A percentile compares a stretch with the other conserved stretches of the same genome.
phyloP scores from a whole-genome alignment of 2,113 vertebrate species.

The Tychaedon coryphoeus region DNA sequence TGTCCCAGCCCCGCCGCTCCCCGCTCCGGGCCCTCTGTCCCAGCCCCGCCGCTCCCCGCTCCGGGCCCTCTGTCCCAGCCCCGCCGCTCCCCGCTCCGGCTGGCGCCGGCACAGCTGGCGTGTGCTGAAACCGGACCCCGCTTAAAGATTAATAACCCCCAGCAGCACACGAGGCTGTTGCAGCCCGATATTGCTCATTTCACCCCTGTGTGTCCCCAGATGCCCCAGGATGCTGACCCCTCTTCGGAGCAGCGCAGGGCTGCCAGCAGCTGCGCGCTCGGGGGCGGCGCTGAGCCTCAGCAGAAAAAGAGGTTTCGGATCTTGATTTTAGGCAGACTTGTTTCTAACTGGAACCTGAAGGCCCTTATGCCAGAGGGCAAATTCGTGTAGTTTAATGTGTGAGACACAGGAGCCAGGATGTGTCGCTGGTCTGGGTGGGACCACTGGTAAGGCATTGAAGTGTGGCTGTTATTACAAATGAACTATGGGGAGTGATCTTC shows the following conservation, averaged over 20 bases:
- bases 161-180: too few relatives aligned
- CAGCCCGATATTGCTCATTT: not conserved
- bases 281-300: not conserved
- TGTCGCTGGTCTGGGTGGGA: not conserved
- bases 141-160: not conserved
- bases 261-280: rapidly evolving
- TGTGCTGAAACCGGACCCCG: not conserved
- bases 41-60: not conserved
- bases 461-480: not conserved
- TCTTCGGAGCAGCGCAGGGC: not conserved
- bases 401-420: not conserved
- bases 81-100: not conserved
- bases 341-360: not conserved
- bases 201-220: not conserved
- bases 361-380: not conserved
- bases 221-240: rapidly evolving
- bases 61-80: not conserved
- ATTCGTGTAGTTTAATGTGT: rapidly evolving
- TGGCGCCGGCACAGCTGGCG: not conserved
- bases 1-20: not conserved
- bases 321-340: not conserved
- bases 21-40: not conserved
- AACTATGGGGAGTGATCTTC: not conserved
- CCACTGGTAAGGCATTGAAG: not conserved
- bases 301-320: not conserved